Evolutionary conservation across 35 echinoderm and acorn worm genomes (phyloP).

Genomic region (Anneissia japonica): DNA sequence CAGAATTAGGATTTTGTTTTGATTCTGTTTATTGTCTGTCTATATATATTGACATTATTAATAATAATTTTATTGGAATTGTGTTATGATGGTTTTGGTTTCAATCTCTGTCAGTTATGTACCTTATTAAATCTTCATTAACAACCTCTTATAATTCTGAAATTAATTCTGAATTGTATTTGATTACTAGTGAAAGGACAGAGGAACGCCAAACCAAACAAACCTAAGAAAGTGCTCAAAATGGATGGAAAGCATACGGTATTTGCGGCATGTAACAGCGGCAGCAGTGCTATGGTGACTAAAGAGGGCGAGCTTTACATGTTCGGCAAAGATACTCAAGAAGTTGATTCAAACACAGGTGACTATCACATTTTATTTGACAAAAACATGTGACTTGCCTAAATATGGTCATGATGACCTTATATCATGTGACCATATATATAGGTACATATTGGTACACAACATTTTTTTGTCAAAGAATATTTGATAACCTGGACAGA

Average conservation of each 20-base stretch:
- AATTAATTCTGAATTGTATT: not conserved
- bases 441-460: no score
- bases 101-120: not conserved
- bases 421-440: no score
- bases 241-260: slow-evolving; percentile 82
- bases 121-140: not conserved
- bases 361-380: no score
- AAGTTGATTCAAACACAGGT: slow-evolving; percentile 64
- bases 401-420: no score
- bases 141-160: not conserved
- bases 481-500: no score
- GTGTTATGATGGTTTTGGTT: not conserved
- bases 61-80: not conserved
- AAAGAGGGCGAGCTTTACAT: slow-evolving; percentile 80
- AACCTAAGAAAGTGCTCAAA: slow-evolving; percentile 81
- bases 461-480: no score
- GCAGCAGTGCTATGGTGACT: slow-evolving; percentile 86
- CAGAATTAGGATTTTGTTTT: no score
- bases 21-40: no score
- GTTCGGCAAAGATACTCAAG: slow-evolving; percentile 83
- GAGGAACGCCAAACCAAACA: slow-evolving; percentile 59
- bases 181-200: slow-evolving; percentile 57
- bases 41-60: no score
- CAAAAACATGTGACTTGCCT: no score
- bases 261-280: slow-evolving; percentile 71